Conservation (phyloP, 1,140 invertebrate genomes). For the Mya arenaria region DNA sequence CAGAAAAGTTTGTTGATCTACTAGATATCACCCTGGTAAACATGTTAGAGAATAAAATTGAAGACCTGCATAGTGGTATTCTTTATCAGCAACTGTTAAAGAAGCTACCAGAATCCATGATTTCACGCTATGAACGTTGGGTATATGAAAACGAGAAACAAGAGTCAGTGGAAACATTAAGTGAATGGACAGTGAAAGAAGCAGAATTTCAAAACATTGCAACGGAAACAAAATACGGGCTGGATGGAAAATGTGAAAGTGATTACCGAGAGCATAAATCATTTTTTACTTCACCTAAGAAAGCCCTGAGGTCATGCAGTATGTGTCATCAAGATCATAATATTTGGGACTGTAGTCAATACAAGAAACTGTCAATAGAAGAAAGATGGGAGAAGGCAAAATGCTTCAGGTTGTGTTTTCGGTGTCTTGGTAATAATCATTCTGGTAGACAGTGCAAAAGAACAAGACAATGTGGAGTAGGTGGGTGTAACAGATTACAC, state of each 20-base stretch:
- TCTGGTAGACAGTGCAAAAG: neutral
- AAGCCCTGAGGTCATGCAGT: neutral
- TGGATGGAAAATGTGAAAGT: neutral
- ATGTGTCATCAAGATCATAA: neutral
- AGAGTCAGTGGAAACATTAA: neutral
- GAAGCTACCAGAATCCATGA: neutral
- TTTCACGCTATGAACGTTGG: neutral
- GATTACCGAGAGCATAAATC: neutral
- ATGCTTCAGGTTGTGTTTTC: neutral
- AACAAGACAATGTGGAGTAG: neutral
- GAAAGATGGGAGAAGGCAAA: conserved; percentile 8
- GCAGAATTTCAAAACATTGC: neutral
- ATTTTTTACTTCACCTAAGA: neutral
- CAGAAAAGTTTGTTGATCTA: conserved; percentile 11
- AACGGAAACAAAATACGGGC: neutral
- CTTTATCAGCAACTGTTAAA: neutral
- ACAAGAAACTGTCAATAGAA: neutral
- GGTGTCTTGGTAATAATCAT: neutral
- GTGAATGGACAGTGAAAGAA: neutral
- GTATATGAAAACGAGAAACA: neutral
- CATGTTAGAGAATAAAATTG: neutral
- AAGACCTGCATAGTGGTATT: neutral
- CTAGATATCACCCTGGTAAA: neutral
- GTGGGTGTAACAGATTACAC: neutral
- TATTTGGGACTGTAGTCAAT: neutral